A percentile compares a stretch with the other conserved stretches of the same genome.
Evolutionary conservation across 2,113 vertebrate species (phyloP).

Genomic region (Orientallactaga bullata): DNA sequence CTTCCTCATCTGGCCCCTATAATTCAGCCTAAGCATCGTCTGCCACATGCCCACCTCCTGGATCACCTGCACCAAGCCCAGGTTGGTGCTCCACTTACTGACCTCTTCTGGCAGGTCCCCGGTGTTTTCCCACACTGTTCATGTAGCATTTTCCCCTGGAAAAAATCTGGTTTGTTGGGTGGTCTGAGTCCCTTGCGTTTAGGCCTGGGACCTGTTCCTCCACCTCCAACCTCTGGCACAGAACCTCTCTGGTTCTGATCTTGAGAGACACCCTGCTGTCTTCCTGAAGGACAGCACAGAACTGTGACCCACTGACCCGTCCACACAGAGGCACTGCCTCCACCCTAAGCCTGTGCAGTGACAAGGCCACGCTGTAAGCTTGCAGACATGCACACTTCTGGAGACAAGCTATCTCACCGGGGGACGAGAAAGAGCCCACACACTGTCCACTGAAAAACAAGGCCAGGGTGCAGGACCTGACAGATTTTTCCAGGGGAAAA

Average conservation of each 20-base stretch:
- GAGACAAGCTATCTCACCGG: neutral
- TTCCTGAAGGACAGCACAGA: neutral
- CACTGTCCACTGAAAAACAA: slow-evolving; percentile 28
- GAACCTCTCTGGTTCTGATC: neutral
- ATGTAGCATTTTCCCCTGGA: no score
- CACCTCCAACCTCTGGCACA: neutral
- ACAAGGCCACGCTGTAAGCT: neutral
- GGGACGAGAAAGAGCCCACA: neutral
- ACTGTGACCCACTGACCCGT: neutral
- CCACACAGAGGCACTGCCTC: neutral
- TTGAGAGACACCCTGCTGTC: neutral
- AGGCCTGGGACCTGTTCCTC: no score
- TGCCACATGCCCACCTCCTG: no score
- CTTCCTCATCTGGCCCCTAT: no score
- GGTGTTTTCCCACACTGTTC: no score
- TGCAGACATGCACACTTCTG: neutral
- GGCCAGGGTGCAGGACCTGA: neutral
- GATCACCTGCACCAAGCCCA: no score
- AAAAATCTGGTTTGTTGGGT: no score
- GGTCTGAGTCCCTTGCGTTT: no score
- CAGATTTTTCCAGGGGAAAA: slow-evolving; percentile 37
- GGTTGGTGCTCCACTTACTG: no score
- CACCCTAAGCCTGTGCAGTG: neutral
- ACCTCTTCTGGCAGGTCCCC: no score
- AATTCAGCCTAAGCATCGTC: no score